Evolutionary conservation across 2,888 invertebrate genomes (phyloP).

Genomic region (Orthosia gothica): DNA sequence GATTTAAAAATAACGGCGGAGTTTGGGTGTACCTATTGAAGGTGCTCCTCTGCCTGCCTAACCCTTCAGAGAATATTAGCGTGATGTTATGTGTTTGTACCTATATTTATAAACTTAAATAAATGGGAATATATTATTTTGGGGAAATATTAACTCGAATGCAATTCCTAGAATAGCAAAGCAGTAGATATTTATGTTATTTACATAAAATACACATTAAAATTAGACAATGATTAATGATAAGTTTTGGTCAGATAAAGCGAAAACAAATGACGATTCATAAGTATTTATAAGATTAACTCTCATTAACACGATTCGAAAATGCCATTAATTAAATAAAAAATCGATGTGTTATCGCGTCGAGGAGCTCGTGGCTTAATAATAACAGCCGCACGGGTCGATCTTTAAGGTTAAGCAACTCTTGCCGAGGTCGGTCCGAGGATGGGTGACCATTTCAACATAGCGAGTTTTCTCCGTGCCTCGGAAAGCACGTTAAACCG

Average conservation of each 20-base stretch:
- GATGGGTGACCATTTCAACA: too few relatives aligned
- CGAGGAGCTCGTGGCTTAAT: too few relatives aligned
- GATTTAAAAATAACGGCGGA: too few relatives aligned
- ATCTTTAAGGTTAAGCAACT: too few relatives aligned
- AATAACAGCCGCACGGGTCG: too few relatives aligned
- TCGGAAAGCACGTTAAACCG: too few relatives aligned
- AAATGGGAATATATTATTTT: neutral
- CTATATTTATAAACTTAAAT: too few relatives aligned
- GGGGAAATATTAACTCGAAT: neutral
- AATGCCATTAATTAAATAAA: neutral
- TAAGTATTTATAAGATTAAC: neutral
- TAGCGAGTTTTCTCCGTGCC: too few relatives aligned
- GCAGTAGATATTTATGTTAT: neutral
- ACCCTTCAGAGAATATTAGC: too few relatives aligned
- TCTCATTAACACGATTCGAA: neutral
- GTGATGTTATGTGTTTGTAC: too few relatives aligned
- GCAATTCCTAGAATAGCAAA: neutral
- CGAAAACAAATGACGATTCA: slow-evolving; percentile 6
- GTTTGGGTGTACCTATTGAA: neutral
- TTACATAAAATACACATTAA: slow-evolving; percentile 3
- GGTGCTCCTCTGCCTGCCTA: too few relatives aligned
- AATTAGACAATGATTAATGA: slow-evolving; percentile 1
- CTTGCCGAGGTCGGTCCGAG: too few relatives aligned
- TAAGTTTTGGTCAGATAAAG: neutral
- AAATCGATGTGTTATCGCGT: slow-evolving; percentile 2